Evolutionary conservation across 2,888 invertebrate species (phyloP), one percentile per base, ranked within the genome.

Genomic region (Neocrepidodera transversa): DNA sequence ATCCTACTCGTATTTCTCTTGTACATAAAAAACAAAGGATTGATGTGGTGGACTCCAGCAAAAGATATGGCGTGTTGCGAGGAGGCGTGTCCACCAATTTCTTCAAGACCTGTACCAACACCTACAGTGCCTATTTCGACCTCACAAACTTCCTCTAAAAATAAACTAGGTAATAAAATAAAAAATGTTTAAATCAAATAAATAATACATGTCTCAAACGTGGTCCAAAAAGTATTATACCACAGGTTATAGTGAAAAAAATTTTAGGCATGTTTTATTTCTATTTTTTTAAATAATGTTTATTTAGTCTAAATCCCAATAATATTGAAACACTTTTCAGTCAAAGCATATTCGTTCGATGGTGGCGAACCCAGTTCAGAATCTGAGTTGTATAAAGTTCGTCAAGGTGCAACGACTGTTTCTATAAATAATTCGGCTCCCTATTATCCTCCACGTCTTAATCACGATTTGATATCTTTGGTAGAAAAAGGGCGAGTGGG

Each of bases 1-100:
- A 83, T 95, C 61, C 84, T 95, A 69, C 83, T 95, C 72, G 88
- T 95, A 66, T 86, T 95, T 73, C 88, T 94, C 73, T 84, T 95
- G 68, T 95, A 95, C 82, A 85, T 95, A 68, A 92, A 92, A 76
- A 89, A 93, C 74, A 88, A 87, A 79, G 82, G 89, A 76, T 84
- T 87, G 77, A 89, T 90, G 80, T 84, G 90, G 79, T 83, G 86
- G 55, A 51, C 51, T 74, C 88, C 89, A 74, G 88, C 87, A 76
- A 62, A 85, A 84, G 47, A 82, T 62, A 84, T 87, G 67, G 82
- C 84, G 42, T 88, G 88, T 74, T 86, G 88, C 74, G 86, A 88
- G 72, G 84, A 83, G 65, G 80, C 20, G 75, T 80, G 67, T 78
- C 79, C 64, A 78, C 81, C 17, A 7, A 71, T 80, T 58, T 76